Base-by-base conservation (phyloP, 1,140 invertebrate genomes). In the Pararge aegeria region DNA sequence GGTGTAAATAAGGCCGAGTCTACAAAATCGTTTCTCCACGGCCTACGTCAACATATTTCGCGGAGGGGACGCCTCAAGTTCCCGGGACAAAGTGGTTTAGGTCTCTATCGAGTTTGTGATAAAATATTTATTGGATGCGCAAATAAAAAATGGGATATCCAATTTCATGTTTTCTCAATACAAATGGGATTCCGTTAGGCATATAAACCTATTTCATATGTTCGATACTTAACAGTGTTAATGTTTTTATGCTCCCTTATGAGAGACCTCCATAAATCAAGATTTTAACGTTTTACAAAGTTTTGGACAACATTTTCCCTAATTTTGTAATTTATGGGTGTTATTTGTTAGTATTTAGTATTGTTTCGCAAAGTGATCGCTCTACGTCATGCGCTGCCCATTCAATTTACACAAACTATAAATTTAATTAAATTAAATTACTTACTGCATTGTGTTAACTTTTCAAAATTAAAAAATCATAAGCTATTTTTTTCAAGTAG, bases 1-100 rank as follows among this genome's bases (percentile, higher is more conserved):
- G 66, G 68, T 68, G 62, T 70, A 71, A 69, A 75, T 67, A 78
- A 55, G 60, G 61, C 46, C 34, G 54, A 55, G 58, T 68, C 59
- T 59, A 66, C 54, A 56, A 56, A 65, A 77, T 68, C 62, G 66
- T 55, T 49, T 70, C 62, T 55, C 50, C 51, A 38, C 50, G 57
- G 18, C 20, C 37, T 51, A 53, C 37, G 55, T 61, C 58, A 62
- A 70, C 58, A 57, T 63, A 57, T 61, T 52, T 52, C 46, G 21
- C 21, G 46, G 52, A 64, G 64, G 56, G 51, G 37, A 21, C 57
- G 65, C 68, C 55, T 60, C 65, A 51, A 21, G 27, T 19, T 30
- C 16, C 27, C 49, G 38, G 38, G 34, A 46, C 19, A 34, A 53
- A 60, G 40, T 53, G 53, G 15, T 60, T 60, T 53, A 44, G 57